Conservation (phyloP, 1,140 invertebrate genomes). For the Trichogramma pretiosum region DNA sequence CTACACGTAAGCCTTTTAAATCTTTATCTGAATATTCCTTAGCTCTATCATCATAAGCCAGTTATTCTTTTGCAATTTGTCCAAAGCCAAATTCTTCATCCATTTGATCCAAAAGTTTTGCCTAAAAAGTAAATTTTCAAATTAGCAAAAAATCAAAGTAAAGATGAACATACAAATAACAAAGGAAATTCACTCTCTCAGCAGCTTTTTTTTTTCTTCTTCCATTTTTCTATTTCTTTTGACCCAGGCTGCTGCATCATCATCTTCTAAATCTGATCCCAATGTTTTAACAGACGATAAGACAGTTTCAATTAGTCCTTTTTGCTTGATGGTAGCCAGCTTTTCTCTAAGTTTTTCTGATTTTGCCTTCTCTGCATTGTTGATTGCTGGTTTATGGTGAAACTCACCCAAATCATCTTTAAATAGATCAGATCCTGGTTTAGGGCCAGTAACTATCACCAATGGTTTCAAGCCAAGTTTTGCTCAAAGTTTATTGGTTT, state of each 20-base stretch:
- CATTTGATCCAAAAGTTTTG: constrained; percentile 87
- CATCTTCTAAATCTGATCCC: constrained; percentile 68
- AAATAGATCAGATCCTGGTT: constrained; percentile 48
- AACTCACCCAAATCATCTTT: constrained; percentile 82
- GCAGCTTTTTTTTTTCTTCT: constrained; percentile 77
- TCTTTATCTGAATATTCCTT: constrained; percentile 59
- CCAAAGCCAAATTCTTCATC: constrained; percentile 90
- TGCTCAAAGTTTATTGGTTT: constrained; percentile 84
- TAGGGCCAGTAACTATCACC: constrained; percentile 51
- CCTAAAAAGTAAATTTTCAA: constrained; percentile 46
- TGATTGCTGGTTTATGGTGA: constrained; percentile 85
- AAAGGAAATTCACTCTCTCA: too few species aligned
- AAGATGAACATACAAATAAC: too few species aligned
- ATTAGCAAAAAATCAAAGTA: too few species aligned
- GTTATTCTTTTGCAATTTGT: constrained; percentile 72
- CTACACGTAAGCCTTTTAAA: constrained; percentile 77
- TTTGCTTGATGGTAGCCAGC: constrained; percentile 67
- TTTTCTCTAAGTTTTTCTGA: constrained; percentile 79
- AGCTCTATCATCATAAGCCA: constrained; percentile 52
- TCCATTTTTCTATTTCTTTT: constrained; percentile 66
- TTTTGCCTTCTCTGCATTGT: constrained; percentile 64
- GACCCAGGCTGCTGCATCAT: constrained; percentile 72
- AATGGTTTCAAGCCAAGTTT: constrained; percentile 91
- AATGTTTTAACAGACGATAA: constrained; percentile 55
- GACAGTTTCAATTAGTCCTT: constrained; percentile 61